Evolutionary conservation across 2,113 vertebrate species (phyloP).

Genomic region (Rafetus swinhoei): DNA sequence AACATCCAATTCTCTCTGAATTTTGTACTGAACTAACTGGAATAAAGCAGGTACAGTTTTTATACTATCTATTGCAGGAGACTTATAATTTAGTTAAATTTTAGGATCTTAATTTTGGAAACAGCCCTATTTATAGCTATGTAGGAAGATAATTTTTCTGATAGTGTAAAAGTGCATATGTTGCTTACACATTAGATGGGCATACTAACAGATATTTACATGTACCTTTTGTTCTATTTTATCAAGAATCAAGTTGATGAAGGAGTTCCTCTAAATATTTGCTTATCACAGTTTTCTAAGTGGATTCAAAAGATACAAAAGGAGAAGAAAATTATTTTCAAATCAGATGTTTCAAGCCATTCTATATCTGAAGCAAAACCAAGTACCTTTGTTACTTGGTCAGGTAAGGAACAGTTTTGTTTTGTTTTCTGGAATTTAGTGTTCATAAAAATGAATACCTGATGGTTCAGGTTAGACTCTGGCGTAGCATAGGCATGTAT

Average conservation of each 20-base stretch:
- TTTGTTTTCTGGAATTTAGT: not conserved
- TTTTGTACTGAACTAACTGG: slow-evolving; percentile 94
- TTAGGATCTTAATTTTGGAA: not conserved
- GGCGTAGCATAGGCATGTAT: not conserved
- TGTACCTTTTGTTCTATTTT: slow-evolving; percentile 28
- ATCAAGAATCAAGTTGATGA: slow-evolving; percentile 89
- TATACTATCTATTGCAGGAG: not conserved
- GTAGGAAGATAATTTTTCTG: too few relatives aligned
- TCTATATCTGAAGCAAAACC: slow-evolving; percentile 70
- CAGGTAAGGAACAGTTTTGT: slow-evolving; percentile 81
- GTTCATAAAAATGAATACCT: not conserved
- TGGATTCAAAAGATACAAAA: slow-evolving; percentile 89
- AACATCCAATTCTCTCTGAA: slow-evolving; percentile 87
- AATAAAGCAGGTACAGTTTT: slow-evolving; percentile 87
- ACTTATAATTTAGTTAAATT: not conserved
- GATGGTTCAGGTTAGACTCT: slow-evolving; percentile 18
- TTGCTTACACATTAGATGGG: not conserved
- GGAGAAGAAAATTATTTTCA: slow-evolving; percentile 84
- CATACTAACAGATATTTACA: not conserved
- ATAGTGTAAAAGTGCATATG: not conserved
- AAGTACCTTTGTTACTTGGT: slow-evolving; percentile 94
- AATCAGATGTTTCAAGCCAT: slow-evolving; percentile 22
- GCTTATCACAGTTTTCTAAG: slow-evolving; percentile 90
- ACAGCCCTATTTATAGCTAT: not conserved
- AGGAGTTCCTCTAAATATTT: slow-evolving; percentile 90